A percentile compares a stretch with the other conserved stretches of the same genome.
phyloP scores from a whole-genome alignment of 1,140 invertebrate species.

The Drosophila prosaltans region DNA sequence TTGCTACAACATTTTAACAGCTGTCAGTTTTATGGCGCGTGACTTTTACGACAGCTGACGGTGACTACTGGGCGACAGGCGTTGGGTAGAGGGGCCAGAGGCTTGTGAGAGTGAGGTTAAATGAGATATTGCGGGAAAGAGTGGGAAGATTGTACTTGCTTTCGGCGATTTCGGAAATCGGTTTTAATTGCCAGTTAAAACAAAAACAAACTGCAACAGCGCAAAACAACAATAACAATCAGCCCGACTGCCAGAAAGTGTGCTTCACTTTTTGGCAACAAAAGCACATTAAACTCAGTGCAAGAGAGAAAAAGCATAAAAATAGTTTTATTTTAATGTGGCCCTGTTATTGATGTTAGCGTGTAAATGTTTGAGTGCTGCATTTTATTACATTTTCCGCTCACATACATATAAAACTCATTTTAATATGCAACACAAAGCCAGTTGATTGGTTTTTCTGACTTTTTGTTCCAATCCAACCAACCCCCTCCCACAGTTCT shows the following conservation, averaged over 20 bases:
- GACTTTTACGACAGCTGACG: constrained; percentile 76
- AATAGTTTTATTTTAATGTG: constrained; percentile 65
- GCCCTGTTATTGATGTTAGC: constrained; percentile 56
- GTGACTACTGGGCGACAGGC: constrained; percentile 27
- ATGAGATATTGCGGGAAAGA: background rate
- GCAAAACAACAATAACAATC: constrained; percentile 62
- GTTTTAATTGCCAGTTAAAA: constrained; percentile 79
- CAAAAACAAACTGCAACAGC: constrained; percentile 44
- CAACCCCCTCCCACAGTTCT: background rate
- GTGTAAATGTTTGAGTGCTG: constrained; percentile 59
- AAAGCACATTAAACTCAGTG: constrained; percentile 39
- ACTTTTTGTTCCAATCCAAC: constrained; percentile 20
- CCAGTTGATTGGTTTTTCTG: constrained; percentile 62
- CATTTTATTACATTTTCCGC: constrained; percentile 65
- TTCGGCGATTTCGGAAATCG: constrained; percentile 70
- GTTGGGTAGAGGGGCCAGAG: background rate
- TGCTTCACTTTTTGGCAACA: constrained; percentile 53
- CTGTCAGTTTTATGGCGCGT: constrained; percentile 79
- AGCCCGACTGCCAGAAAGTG: constrained; percentile 53
- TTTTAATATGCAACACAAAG: constrained; percentile 49
- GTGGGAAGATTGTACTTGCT: constrained; percentile 23
- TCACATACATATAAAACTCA: constrained; percentile 22
- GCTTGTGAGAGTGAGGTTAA: background rate
- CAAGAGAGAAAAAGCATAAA: constrained; percentile 16
- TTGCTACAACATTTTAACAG: constrained; percentile 69